Conservation (phyloP, 2,113 vertebrate genomes). For the Riparia riparia region DNA sequence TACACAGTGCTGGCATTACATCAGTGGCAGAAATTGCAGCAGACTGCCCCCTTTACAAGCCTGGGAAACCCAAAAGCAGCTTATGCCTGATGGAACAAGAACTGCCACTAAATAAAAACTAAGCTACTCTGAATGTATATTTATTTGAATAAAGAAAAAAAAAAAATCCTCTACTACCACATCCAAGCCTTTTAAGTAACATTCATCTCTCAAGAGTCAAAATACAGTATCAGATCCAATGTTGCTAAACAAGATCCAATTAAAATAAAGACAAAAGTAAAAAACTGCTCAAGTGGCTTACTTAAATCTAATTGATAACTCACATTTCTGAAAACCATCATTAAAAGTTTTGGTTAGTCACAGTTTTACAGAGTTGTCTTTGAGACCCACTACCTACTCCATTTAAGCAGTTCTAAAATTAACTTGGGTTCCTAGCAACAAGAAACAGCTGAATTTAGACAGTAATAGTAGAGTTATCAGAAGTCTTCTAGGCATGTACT, state of each 20-base stretch:
- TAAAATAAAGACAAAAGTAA: background rate
- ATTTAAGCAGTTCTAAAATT: constrained; percentile 6
- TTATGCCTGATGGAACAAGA: background rate
- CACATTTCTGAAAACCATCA: background rate
- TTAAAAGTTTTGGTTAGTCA: background rate
- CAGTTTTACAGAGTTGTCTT: background rate
- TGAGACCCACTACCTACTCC: background rate
- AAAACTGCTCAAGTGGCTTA: background rate
- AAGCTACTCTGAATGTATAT: background rate
- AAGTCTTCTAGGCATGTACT: background rate
- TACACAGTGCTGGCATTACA: rapidly evolving
- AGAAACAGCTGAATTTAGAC: background rate
- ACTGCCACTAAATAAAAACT: background rate
- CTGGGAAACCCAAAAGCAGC: background rate
- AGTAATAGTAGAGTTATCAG: background rate
- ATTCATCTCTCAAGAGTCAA: background rate
- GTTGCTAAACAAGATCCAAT: rapidly evolving
- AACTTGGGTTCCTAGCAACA: background rate
- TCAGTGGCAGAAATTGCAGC: background rate
- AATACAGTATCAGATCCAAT: background rate
- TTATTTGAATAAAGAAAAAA: background rate
- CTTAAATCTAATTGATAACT: background rate
- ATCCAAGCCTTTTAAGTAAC: background rate
- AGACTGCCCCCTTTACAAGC: background rate
- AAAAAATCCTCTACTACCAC: background rate